Evolutionary conservation across 30 jellyfish, hydroid and myxozoan genomes (phyloP).

Genomic region (Turritopsis dohrnii): DNA sequence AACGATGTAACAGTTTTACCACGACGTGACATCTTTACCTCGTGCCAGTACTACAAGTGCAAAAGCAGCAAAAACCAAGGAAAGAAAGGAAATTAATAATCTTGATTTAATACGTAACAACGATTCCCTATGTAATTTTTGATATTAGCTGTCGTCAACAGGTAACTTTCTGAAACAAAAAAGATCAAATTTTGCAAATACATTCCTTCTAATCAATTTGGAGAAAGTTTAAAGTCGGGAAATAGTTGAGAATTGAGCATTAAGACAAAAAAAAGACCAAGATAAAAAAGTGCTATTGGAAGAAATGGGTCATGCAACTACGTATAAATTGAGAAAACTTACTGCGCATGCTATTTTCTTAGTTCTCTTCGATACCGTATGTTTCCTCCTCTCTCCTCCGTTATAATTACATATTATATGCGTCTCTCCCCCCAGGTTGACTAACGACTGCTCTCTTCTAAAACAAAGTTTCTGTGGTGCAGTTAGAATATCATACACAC

Average conservation of each 20-base stretch:
- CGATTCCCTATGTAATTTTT: background rate
- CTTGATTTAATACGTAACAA: background rate
- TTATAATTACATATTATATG: background rate
- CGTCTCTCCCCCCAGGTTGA: no score
- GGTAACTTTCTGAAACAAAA: background rate
- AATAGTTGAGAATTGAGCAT: background rate
- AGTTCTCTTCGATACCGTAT: background rate
- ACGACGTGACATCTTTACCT: slow-evolving; percentile 25
- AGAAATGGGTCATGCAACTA: background rate
- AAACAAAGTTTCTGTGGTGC: no score
- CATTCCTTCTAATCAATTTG: background rate
- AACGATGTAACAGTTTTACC: slow-evolving; percentile 25
- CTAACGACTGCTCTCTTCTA: no score
- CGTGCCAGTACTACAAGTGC: background rate
- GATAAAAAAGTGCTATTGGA: background rate
- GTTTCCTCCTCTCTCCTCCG: background rate
- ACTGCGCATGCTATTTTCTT: background rate
- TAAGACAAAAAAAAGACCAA: background rate
- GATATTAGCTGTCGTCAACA: background rate
- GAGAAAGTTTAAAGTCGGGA: background rate
- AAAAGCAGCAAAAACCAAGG: background rate
- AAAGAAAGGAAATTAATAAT: background rate
- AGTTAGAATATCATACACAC: no score
- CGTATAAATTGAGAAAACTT: background rate
- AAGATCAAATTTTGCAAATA: background rate